phyloP scores from a whole-genome alignment of 2,797 vertebrate species.

The Hypotaenidia philippensis region DNA sequence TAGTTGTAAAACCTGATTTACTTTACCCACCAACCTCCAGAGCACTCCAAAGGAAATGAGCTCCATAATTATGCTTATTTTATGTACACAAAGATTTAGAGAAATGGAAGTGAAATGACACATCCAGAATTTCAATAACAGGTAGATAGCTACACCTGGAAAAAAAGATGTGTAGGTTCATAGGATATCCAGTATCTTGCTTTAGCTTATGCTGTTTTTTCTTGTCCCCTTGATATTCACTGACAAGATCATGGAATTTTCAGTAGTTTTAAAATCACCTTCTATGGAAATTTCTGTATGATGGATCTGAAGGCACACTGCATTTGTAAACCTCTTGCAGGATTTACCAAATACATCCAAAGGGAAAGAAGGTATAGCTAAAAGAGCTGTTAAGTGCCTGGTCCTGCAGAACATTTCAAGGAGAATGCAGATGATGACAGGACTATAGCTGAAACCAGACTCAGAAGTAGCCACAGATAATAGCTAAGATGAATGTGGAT shows the following conservation, averaged over 20 bases:
- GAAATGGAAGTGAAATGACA: background rate
- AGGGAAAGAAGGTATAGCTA: background rate
- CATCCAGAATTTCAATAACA: background rate
- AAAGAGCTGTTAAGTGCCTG: background rate
- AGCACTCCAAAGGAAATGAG: background rate
- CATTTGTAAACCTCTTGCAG: background rate
- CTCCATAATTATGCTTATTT: background rate
- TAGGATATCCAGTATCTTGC: background rate
- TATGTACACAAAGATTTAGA: background rate
- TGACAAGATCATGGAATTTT: background rate
- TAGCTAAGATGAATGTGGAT: background rate
- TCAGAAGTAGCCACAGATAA: background rate
- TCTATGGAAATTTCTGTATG: background rate
- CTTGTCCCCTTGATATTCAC: background rate
- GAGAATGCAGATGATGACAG: background rate
- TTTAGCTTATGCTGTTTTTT: background rate
- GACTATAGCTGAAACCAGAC: background rate
- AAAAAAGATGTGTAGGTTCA: background rate
- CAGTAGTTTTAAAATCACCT: background rate
- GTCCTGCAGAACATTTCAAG: background rate
- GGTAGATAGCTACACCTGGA: background rate
- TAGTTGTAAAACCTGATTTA: background rate
- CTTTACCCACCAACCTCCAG: background rate
- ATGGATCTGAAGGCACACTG: background rate
- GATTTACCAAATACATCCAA: background rate